phyloP scores from a whole-genome alignment of 2,888 invertebrate genomes.

The Adela reaumurella region DNA sequence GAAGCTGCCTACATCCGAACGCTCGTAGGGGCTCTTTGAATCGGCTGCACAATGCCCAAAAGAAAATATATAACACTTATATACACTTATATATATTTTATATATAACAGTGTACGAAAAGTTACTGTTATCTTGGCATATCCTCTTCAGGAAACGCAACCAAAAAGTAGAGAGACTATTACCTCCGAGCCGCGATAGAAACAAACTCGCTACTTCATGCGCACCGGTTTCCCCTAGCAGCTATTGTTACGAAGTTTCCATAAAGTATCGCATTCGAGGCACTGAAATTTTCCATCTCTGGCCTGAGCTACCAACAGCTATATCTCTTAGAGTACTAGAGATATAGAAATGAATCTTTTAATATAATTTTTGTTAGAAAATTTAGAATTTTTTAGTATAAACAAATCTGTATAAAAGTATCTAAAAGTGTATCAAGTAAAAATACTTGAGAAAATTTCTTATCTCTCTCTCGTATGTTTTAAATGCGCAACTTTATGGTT shows the following conservation, averaged over 20 bases:
- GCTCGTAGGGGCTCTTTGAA: not conserved
- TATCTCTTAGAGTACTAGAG: conserved; percentile 16
- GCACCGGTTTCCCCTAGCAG: conserved; percentile 50
- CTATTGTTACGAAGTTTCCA: conserved; percentile 54
- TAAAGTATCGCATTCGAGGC: conserved; percentile 36
- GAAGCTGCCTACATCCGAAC: not conserved
- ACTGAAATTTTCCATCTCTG: conserved; percentile 44
- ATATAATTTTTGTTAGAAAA: conserved; percentile 27
- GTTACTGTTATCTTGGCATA: conserved; percentile 60
- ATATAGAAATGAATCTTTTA: conserved; percentile 16
- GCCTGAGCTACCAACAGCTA: conserved; percentile 26
- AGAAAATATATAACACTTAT: not conserved
- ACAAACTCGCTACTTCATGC: conserved; percentile 38
- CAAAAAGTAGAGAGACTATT: conserved; percentile 44
- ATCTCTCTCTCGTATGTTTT: conserved; percentile 53
- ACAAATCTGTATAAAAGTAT: conserved; percentile 8
- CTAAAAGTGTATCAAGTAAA: conserved; percentile 11
- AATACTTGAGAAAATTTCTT: conserved; percentile 44
- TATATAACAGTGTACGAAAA: conserved; percentile 31
- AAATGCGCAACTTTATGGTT: conserved; percentile 50
- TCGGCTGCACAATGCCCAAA: not conserved
- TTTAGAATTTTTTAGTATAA: conserved; percentile 32
- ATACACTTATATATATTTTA: not conserved
- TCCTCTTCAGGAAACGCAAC: conserved; percentile 54
- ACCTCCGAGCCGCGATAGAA: conserved; percentile 31